phyloP scores from a whole-genome alignment of 2,797 vertebrate genomes.

The Esox lucius region DNA sequence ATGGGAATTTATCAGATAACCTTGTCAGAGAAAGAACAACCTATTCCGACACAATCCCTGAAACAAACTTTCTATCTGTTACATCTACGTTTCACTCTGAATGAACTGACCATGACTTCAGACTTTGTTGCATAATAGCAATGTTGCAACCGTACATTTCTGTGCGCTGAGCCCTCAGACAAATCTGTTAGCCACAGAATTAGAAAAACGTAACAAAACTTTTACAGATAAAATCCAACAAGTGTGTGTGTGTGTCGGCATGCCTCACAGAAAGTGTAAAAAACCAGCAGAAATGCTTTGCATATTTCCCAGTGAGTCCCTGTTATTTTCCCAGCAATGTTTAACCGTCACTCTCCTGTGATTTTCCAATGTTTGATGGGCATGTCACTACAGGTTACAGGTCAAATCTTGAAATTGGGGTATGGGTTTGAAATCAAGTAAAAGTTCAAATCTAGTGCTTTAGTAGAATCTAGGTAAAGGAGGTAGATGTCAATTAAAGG shows the following conservation, averaged over 20 bases:
- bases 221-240: neutral
- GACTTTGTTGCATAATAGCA: neutral
- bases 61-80: neutral
- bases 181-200: neutral
- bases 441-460: too few species aligned
- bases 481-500: too few species aligned
- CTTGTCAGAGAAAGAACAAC: neutral
- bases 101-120: neutral
- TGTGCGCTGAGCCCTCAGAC: neutral
- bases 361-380: neutral
- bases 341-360: constrained; percentile 4
- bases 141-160: neutral
- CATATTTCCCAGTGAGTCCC: constrained; percentile 30
- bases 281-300: constrained; percentile 40
- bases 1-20: constrained; percentile 2
- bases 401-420: neutral
- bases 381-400: neutral
- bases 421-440: neutral
- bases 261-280: neutral
- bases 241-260: neutral
- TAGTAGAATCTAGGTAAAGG: too few species aligned
- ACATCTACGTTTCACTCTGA: neutral
- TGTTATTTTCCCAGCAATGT: neutral
- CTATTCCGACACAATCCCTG: neutral
- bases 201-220: neutral